These are phyloP conservation scores for Lerema accius DNA, from an alignment of 1,140 invertebrate species.

Conservation along the genomic window DNA sequence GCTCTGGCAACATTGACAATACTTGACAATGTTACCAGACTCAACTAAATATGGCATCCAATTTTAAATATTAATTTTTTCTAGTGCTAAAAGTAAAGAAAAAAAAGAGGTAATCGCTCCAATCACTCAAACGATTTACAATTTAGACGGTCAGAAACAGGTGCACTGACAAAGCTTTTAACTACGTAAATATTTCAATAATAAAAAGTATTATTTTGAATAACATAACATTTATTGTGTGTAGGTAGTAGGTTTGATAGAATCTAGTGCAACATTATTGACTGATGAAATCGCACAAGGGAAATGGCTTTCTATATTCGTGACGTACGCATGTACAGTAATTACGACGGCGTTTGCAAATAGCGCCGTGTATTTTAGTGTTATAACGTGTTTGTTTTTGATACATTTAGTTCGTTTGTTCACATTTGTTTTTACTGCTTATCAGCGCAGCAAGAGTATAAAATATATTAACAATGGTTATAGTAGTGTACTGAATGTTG, in stretches of 20 bases:
- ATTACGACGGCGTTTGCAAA: conserved; percentile 41
- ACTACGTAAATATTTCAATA: too few relatives aligned
- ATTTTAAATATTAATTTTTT: too few relatives aligned
- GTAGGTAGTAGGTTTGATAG: conserved; percentile 37
- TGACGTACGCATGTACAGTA: conserved; percentile 33
- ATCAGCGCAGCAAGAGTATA: background rate
- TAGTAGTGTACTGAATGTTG: background rate
- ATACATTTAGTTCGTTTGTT: conserved; percentile 17
- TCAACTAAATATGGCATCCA: too few relatives aligned
- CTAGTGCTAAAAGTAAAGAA: too few relatives aligned
- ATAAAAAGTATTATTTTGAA: too few relatives aligned
- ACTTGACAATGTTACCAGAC: too few relatives aligned
- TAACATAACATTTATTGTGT: background rate
- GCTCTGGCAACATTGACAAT: too few relatives aligned
- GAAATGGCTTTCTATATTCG: conserved; percentile 45
- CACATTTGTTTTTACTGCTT: conserved; percentile 17
- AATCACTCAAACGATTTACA: too few relatives aligned
- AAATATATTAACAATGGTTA: background rate
- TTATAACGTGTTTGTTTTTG: conserved; percentile 23
- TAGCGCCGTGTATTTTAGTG: conserved; percentile 29
- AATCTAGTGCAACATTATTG: conserved; percentile 61
- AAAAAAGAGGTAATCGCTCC: too few relatives aligned
- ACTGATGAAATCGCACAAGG: conserved; percentile 57
- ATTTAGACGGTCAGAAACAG: too few relatives aligned
- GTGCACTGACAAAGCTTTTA: too few relatives aligned